Conservation (phyloP, 2,113 vertebrate genomes). For the Oryzias melastigma region DNA sequence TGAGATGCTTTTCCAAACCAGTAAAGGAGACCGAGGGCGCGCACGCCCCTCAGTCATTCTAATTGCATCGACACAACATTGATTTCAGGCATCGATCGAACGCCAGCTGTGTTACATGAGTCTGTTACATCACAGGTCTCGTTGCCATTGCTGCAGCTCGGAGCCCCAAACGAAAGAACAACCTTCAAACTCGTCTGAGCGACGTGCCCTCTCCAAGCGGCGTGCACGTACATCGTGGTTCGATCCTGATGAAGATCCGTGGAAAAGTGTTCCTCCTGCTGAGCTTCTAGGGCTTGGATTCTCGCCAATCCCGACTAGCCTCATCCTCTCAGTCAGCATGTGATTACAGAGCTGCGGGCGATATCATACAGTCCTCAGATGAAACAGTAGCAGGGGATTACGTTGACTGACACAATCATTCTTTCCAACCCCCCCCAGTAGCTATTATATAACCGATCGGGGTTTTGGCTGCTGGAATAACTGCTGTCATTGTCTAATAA, state of each 20-base stretch:
- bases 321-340: conserved; percentile 49
- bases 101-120: conserved; percentile 19
- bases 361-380: conserved; percentile 43
- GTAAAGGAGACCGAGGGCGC: conserved; percentile 20
- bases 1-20: neutral
- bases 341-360: conserved; percentile 56
- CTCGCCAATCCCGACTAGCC: conserved; percentile 37
- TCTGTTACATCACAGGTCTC: conserved; percentile 27
- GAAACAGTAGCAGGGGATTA: conserved; percentile 69
- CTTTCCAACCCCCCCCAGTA: conserved; percentile 18
- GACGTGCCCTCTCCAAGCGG: neutral
- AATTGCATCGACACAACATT: conserved; percentile 73
- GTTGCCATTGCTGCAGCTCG: neutral
- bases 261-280: conserved; percentile 35
- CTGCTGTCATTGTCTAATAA: conserved; percentile 52
- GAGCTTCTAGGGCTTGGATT: conserved; percentile 46
- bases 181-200: neutral
- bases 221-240: conserved; percentile 5
- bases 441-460: conserved; percentile 39
- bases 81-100: conserved; percentile 56
- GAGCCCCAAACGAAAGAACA: conserved; percentile 1
- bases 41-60: conserved; percentile 33
- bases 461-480: conserved; percentile 56
- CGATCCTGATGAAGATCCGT: conserved; percentile 14
- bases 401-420: conserved; percentile 57